Percentiles rank a stretch among this genome's conserved stretches.
Conservation (phyloP, 1,140 invertebrate genomes). For the Pemphigus obesinymphae region DNA sequence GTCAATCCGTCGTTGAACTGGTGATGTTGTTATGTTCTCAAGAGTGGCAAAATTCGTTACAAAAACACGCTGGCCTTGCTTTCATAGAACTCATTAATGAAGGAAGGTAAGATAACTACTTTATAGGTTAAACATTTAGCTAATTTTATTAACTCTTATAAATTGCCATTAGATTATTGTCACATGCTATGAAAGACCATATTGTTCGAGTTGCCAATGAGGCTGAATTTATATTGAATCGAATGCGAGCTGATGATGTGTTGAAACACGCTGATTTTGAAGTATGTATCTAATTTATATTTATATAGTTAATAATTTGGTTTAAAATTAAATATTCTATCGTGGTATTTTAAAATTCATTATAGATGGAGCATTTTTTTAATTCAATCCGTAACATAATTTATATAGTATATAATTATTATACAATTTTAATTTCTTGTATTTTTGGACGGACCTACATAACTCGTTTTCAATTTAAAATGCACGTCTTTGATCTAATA, state of each 20-base stretch:
- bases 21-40: constrained; percentile 99
- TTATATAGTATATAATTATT: too few relatives aligned
- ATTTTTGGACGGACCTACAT: too few relatives aligned
- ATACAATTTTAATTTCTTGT: too few relatives aligned
- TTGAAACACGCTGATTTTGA: constrained; percentile 98
- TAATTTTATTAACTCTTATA: not conserved
- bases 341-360: too few relatives aligned
- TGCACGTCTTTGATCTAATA: too few relatives aligned
- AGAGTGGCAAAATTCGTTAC: constrained; percentile 99
- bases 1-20: constrained; percentile 92
- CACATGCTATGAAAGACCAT: constrained; percentile 98
- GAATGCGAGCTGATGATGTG: constrained; percentile 98
- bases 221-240: constrained; percentile 97
- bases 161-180: constrained; percentile 67
- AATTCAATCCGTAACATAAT: too few relatives aligned
- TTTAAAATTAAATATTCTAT: too few relatives aligned
- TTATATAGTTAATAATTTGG: constrained; percentile 14
- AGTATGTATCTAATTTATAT: constrained; percentile 56
- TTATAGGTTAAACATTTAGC: not conserved
- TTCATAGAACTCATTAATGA: constrained; percentile 99
- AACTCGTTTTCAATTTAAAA: too few relatives aligned
- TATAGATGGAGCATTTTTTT: too few relatives aligned
- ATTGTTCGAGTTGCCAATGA: constrained; percentile 99
- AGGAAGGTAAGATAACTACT: constrained; percentile 63
- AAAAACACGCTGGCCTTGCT: constrained; percentile 97